phyloP scores from a whole-genome alignment of 2,888 invertebrate species.

The Chloromyia formosa region DNA sequence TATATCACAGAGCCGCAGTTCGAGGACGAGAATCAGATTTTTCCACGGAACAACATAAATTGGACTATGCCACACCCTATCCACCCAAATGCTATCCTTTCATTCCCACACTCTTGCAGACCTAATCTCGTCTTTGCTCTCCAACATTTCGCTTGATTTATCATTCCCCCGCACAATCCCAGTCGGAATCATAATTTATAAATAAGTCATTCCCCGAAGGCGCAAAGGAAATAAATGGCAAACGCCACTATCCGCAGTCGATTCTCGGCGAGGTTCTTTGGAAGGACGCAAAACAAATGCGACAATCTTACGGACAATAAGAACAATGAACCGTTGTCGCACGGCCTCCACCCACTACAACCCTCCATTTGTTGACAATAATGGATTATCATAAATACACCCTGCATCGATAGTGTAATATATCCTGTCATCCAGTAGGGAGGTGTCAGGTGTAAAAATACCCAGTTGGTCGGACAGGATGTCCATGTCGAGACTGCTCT shows the following conservation, averaged over 20 bases:
- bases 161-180: too few relatives aligned
- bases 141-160: too few relatives aligned
- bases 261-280: background rate
- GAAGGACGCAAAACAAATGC: background rate
- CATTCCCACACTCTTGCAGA: too few relatives aligned
- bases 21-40: too few relatives aligned
- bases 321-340: background rate
- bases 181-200: constrained; percentile 43
- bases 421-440: constrained; percentile 29
- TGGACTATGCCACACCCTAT: too few relatives aligned
- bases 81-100: too few relatives aligned
- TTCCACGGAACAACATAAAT: too few relatives aligned
- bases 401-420: constrained; percentile 30
- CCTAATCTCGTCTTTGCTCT: too few relatives aligned
- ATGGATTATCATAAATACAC: constrained; percentile 36
- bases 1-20: too few relatives aligned
- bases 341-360: background rate
- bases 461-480: background rate
- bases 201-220: constrained; percentile 28
- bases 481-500: too few relatives aligned
- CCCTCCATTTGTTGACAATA: constrained; percentile 25
- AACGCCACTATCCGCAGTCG: background rate
- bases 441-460: constrained; percentile 20
- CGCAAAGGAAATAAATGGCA: background rate
- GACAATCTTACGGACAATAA: constrained; percentile 25